Conservation (phyloP, 2,113 vertebrate species). For the Rhipidura dahli region DNA sequence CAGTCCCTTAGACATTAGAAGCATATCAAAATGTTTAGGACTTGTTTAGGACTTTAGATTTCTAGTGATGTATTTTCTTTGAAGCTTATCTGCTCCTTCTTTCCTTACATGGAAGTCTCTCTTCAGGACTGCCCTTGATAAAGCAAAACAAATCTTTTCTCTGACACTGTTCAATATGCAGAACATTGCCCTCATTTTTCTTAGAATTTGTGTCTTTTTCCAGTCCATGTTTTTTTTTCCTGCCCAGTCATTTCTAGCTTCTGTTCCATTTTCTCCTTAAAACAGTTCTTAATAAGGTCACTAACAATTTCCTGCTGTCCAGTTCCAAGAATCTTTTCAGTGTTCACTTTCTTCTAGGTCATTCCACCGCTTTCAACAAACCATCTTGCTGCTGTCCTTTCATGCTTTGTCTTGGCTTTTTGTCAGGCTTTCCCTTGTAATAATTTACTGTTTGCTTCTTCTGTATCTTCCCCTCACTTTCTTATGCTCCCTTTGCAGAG, state of each 20-base stretch:
- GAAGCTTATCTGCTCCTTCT: background rate
- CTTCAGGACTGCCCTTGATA: background rate
- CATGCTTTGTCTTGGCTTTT: background rate
- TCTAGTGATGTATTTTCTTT: background rate
- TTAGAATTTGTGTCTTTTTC: background rate
- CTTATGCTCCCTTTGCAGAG: background rate
- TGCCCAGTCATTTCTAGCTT: background rate
- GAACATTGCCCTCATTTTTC: conserved; percentile 10
- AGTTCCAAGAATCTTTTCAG: conserved; percentile 12
- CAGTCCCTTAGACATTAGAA: background rate
- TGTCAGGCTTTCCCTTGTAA: background rate
- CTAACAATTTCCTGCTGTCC: background rate
- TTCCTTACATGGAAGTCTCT: background rate
- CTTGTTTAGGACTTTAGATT: background rate
- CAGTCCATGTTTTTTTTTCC: background rate
- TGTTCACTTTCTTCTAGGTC: conserved; percentile 36
- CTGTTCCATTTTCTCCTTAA: background rate
- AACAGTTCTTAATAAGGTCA: conserved; percentile 27
- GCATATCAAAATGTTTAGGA: background rate
- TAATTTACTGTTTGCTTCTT: background rate
- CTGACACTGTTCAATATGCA: background rate
- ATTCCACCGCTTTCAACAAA: conserved; percentile 1
- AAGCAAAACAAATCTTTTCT: background rate
- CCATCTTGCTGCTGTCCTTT: background rate
- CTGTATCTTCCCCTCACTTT: background rate